Evolutionary conservation across 2,797 vertebrate species (phyloP).

Genomic region (Orientallactaga sibirica): DNA sequence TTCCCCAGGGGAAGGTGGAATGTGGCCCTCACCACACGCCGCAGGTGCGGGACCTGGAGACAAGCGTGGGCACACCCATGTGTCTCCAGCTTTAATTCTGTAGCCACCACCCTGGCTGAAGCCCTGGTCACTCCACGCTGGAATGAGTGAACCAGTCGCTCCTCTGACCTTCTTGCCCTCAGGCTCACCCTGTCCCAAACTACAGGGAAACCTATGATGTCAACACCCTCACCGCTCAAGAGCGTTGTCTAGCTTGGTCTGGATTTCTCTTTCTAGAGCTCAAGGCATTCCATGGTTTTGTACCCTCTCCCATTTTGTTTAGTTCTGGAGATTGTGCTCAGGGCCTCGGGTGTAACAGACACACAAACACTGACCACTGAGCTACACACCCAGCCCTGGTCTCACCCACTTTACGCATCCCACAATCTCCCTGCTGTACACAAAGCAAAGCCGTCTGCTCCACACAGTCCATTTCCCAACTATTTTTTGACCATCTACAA

Average conservation of each 20-base stretch:
- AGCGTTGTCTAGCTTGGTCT: background rate
- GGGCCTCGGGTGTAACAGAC: background rate
- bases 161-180: conserved; percentile 2
- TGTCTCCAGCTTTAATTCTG: conserved; percentile 14
- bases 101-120: conserved; percentile 1
- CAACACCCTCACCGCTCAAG: background rate
- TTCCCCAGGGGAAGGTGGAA: conserved; percentile 35
- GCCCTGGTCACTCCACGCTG: background rate
- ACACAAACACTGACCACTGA: background rate
- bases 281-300: background rate
- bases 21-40: background rate
- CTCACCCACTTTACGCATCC: background rate
- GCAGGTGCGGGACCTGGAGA: background rate
- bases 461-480: background rate
- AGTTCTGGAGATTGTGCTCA: background rate
- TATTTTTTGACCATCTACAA: background rate
- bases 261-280: background rate
- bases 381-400: background rate
- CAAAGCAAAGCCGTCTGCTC: background rate
- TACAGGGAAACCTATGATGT: background rate
- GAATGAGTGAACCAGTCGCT: background rate
- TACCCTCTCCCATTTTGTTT: too few species aligned
- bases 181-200: background rate
- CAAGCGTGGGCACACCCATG: background rate
- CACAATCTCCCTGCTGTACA: background rate